These are phyloP conservation scores for Galemys pyrenaicus DNA, from an alignment of 2,113 vertebrate species.

Conservation along the genomic window DNA sequence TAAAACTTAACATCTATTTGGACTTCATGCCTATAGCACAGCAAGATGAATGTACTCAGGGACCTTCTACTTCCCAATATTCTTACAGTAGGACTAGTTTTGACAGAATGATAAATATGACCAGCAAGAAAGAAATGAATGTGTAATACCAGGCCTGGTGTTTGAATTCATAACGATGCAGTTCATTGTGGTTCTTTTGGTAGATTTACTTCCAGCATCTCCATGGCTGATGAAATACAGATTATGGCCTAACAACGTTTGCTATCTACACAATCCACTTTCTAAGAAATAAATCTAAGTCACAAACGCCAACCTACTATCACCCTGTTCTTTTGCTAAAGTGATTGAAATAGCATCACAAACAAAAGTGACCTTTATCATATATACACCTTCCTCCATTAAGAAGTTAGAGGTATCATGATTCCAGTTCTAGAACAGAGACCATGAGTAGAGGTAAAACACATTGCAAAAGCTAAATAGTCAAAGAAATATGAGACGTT, in stretches of 20 bases:
- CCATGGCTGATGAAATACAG: not conserved
- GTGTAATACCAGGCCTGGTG: not conserved
- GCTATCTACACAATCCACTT: not conserved
- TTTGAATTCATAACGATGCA: constrained; percentile 8
- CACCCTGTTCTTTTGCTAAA: not conserved
- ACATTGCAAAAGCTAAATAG: not conserved
- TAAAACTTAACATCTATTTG: constrained; percentile 16
- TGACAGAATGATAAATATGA: constrained; percentile 49
- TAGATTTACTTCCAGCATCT: not conserved
- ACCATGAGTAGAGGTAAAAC: not conserved
- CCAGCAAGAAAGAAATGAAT: not conserved
- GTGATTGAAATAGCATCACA: not conserved
- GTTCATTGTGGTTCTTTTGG: not conserved
- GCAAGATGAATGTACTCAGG: not conserved
- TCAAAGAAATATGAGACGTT: not conserved
- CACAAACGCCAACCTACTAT: not conserved
- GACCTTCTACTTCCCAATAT: not conserved
- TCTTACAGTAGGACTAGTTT: not conserved
- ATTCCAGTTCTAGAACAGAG: not conserved
- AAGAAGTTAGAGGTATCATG: not conserved
- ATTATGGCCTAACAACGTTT: not conserved
- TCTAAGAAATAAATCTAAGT: constrained; percentile 2
- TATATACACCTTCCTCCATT: not conserved
- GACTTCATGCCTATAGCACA: not conserved
- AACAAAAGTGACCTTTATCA: not conserved